Conservation (phyloP, 2,113 vertebrate genomes). For the Budorcas taxicolor region DNA sequence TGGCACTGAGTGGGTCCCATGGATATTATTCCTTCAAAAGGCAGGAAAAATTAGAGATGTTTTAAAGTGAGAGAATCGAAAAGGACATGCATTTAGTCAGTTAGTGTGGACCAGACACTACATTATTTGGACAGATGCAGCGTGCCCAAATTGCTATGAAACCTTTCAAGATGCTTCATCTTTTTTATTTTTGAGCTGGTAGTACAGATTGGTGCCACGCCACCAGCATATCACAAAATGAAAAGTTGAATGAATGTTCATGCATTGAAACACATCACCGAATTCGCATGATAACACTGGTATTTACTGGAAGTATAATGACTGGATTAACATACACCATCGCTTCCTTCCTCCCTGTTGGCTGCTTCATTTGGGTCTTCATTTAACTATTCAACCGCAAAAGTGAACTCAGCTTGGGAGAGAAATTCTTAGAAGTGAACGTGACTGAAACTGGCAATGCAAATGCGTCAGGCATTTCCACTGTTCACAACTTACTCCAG, state of each 20-base stretch:
- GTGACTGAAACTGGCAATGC: background rate
- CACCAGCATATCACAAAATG: background rate
- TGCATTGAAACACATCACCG: background rate
- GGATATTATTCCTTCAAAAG: background rate
- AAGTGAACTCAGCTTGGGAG: background rate
- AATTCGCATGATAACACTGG: background rate
- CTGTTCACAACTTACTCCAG: background rate
- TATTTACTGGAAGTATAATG: background rate
- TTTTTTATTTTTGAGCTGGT: background rate
- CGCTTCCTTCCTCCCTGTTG: background rate
- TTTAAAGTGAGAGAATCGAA: background rate
- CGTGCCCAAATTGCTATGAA: background rate
- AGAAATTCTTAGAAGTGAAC: slow-evolving; percentile 15
- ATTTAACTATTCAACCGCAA: background rate
- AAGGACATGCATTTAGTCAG: background rate
- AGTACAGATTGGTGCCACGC: background rate
- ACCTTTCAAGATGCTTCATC: background rate
- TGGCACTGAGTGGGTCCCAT: background rate
- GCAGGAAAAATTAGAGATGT: background rate
- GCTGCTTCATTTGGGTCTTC: background rate
- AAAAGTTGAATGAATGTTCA: background rate
- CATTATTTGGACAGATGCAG: background rate
- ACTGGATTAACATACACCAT: background rate
- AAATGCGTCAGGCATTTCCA: background rate
- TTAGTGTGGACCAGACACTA: background rate